Evolutionary conservation across 2,888 invertebrate genomes (phyloP).

Genomic region (Drosophila multiciliata): DNA sequence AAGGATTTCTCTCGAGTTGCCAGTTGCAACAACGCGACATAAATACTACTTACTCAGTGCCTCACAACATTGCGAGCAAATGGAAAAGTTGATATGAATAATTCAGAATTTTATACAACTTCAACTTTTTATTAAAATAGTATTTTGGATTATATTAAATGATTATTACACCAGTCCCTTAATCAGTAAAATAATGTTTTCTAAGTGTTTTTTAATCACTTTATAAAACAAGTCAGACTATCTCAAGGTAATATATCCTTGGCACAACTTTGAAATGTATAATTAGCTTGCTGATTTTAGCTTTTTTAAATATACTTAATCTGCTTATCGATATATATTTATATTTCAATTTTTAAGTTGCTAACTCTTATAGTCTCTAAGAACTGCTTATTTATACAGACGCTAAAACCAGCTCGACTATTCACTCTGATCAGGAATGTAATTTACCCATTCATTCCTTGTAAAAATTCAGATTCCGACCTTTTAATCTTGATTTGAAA

Average conservation of each 20-base stretch:
- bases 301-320: background rate
- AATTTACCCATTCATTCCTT: too few species aligned
- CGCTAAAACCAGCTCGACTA: background rate
- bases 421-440: background rate
- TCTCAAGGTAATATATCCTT: background rate
- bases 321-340: background rate
- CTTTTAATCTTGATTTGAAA: background rate
- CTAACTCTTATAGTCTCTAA: background rate
- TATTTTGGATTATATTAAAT: background rate
- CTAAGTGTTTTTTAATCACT: background rate
- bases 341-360: rapidly evolving
- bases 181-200: background rate
- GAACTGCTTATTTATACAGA: background rate
- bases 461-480: too few species aligned
- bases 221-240: background rate
- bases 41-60: conserved; percentile 50
- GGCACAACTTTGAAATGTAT: background rate
- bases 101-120: background rate
- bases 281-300: background rate
- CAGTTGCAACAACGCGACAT: conserved; percentile 47
- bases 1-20: conserved; percentile 46
- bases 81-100: background rate
- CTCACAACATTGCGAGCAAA: conserved; percentile 10
- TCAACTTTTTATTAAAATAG: background rate
- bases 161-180: background rate